Conservation (phyloP, 1,140 invertebrate species). For the Ridgeia piscesae region DNA sequence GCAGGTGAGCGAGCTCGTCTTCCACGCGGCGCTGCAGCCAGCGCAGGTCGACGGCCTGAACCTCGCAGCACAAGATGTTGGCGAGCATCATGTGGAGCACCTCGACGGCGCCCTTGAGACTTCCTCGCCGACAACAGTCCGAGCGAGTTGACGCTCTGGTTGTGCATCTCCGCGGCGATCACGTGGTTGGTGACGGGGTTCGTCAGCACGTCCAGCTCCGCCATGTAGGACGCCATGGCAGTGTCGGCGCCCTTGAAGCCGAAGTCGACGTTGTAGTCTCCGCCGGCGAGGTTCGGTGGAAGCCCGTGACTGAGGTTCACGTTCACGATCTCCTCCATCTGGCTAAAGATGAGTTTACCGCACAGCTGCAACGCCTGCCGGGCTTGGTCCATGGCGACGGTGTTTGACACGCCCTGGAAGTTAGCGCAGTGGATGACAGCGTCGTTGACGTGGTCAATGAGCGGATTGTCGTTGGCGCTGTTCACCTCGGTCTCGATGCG, state of each 20-base stretch:
- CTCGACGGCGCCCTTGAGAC: constrained; percentile 14
- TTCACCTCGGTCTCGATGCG: constrained; percentile 25
- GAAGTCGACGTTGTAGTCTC: constrained; percentile 14
- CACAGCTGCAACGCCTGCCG: constrained; percentile 30
- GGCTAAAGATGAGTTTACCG: constrained; percentile 28
- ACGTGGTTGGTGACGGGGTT: constrained; percentile 29
- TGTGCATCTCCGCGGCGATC: constrained; percentile 31
- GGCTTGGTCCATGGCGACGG: constrained; percentile 31
- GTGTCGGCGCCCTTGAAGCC: constrained; percentile 25
- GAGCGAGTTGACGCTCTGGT: constrained; percentile 27
- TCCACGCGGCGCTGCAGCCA: constrained; percentile 21
- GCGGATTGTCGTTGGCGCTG: constrained; percentile 31
- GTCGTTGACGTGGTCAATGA: constrained; percentile 26
- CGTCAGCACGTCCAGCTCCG: constrained; percentile 27
- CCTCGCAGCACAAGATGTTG: not conserved
- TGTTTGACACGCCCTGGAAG: constrained; percentile 26
- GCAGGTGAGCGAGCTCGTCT: not conserved
- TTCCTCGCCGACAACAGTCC: constrained; percentile 22
- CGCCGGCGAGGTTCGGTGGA: constrained; percentile 24
- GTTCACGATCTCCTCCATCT: constrained; percentile 28
- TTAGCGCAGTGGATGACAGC: constrained; percentile 28
- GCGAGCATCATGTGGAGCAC: constrained; percentile 29
- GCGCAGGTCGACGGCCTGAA: constrained; percentile 28
- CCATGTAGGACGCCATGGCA: constrained; percentile 25
- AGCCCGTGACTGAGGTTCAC: constrained; percentile 21